Evolutionary conservation across 2,113 vertebrate species (phyloP).

Genomic region (Dipodomys spectabilis): DNA sequence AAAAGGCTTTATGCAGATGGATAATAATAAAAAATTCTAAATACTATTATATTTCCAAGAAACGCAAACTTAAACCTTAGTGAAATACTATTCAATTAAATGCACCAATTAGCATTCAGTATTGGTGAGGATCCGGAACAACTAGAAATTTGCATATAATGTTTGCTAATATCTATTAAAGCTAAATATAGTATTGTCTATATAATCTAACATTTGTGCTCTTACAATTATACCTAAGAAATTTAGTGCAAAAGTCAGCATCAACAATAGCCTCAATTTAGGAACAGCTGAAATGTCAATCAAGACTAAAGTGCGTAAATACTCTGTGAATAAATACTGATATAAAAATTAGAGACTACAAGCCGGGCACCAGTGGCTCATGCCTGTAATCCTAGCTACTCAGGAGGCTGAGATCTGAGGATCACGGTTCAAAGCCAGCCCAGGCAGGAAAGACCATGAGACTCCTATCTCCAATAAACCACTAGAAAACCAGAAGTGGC

Average conservation of each 20-base stretch:
- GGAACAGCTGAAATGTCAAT: not conserved
- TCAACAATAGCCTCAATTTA: not conserved
- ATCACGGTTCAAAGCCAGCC: too few species aligned
- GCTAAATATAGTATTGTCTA: not conserved
- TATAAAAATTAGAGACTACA: not conserved
- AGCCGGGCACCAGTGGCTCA: too few species aligned
- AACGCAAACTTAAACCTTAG: conserved; percentile 26
- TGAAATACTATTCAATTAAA: conserved; percentile 35
- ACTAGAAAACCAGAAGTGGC: too few species aligned
- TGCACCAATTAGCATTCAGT: not conserved
- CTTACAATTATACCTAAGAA: not conserved
- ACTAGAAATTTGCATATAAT: conserved; percentile 12
- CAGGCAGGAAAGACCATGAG: too few species aligned
- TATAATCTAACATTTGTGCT: not conserved
- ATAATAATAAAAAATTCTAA: conserved; percentile 21
- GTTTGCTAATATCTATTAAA: not conserved
- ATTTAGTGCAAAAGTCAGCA: not conserved
- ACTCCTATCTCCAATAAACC: too few species aligned
- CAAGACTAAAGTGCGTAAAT: conserved; percentile 24
- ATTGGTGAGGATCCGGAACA: not conserved
- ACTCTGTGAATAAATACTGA: not conserved
- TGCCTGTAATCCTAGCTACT: too few species aligned
- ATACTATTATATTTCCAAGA: not conserved
- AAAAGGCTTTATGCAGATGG: not conserved
- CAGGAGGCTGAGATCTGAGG: too few species aligned